Evolutionary conservation across 2,113 vertebrate genomes (phyloP), one percentile per base, ranked within the genome.

Genomic region (Scophthalmus maximus): DNA sequence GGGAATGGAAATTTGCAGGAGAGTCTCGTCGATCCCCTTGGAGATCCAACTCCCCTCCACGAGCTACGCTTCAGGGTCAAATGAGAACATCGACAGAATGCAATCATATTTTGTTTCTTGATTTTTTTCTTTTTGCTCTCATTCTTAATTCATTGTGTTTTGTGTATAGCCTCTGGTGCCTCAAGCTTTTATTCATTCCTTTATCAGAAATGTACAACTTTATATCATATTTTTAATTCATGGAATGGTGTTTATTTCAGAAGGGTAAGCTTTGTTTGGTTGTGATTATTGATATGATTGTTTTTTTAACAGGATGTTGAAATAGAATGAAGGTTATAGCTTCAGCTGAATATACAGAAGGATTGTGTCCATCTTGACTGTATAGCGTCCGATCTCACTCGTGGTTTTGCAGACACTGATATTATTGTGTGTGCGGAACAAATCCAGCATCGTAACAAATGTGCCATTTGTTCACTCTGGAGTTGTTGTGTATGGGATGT

Each of bases 151-250:
- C 40, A 80, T 85, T 89, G 76, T 82, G 73, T 86, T 87, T 88
- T 88, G 59, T 92, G 85, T 86, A 81, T 90, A 85, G 91, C 90
- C 92, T 94, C 92, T 85, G 81, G 91, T 93, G 93, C 92, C 91
- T 94, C 87, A 81, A 91, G 79, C 85, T 88, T 92, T 92, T 88
- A 92, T 92, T 93, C 92, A 93, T 94, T 94, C 92, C 88, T 91
- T 92, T 92, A 83, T 87, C 76, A 84, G 70, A 90, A 87, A 81
- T 85, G 62, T 87, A 87, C 72, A 59, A 83, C 63, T 75, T 73
- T 88, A 76, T 90, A 87, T 72, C 62, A 55, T 84, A 58, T 62
- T 87, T 88, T 87, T 40, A 84, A 73, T 89, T 76, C 80, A 73
- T 38, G 66, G 68, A 76, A 80, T 80, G 58, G 68, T 74, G 27